phyloP scores from a whole-genome alignment of 1,140 invertebrate species.

The Leptopilina boulardi region DNA sequence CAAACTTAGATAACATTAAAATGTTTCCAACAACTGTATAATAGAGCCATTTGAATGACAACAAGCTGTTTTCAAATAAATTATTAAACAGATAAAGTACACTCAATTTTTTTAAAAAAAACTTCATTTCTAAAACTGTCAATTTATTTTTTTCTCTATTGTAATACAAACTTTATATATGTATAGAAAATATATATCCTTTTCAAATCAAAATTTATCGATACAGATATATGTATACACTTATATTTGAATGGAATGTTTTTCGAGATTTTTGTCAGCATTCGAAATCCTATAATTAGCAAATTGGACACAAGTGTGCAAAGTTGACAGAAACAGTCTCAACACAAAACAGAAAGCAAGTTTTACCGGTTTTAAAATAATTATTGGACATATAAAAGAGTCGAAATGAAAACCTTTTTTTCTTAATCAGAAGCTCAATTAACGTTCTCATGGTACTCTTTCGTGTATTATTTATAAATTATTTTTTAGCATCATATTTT shows the following conservation, averaged over 20 bases:
- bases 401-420: background rate
- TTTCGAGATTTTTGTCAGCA: background rate
- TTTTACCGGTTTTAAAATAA: conserved; percentile 43
- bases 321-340: background rate
- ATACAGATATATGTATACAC: background rate
- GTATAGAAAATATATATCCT: background rate
- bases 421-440: conserved; percentile 6
- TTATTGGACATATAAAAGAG: background rate
- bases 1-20: conserved; percentile 26
- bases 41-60: background rate
- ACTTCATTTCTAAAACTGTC: background rate
- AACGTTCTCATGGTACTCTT: background rate
- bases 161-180: background rate
- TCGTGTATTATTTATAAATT: background rate
- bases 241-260: background rate
- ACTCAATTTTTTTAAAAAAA: background rate
- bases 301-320: background rate
- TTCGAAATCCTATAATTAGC: conserved; percentile 11
- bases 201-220: background rate
- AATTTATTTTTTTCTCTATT: background rate
- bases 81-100: background rate
- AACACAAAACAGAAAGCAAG: conserved; percentile 32
- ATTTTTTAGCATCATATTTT: background rate
- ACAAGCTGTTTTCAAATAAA: background rate
- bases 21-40: background rate